Percentiles rank a stretch among this genome's conserved stretches.
Conservation (phyloP, 2,113 vertebrate species). For the Psittacula cyanocephala region DNA sequence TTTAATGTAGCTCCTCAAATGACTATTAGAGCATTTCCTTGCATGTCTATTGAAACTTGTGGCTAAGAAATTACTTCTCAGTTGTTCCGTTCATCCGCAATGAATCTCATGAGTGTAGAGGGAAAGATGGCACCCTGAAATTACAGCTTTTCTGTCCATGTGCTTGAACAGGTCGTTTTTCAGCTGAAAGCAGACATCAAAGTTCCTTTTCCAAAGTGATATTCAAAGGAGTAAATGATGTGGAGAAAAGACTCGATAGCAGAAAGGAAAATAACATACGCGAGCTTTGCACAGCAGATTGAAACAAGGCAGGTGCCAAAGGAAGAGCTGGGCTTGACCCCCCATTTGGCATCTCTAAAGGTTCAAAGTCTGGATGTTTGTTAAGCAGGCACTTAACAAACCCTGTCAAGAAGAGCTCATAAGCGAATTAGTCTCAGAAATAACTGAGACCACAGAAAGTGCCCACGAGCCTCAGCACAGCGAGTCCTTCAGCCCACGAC, state of each 20-base stretch:
- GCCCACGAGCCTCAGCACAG: background rate
- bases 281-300: background rate
- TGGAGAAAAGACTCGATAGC: conserved; percentile 50
- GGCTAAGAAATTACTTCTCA: conserved; percentile 32
- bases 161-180: conserved; percentile 41
- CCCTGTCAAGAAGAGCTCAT: background rate
- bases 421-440: background rate
- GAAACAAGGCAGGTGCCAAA: background rate
- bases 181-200: conserved; percentile 50
- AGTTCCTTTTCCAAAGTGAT: conserved; percentile 1
- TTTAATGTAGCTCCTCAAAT: background rate
- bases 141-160: conserved; percentile 45
- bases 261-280: conserved; percentile 53
- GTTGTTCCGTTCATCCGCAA: conserved; percentile 35
- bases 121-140: conserved; percentile 58
- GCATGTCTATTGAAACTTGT: background rate
- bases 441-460: background rate
- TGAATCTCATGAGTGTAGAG: conserved; percentile 4
- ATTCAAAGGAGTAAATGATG: conserved; percentile 63
- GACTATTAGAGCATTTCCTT: background rate
- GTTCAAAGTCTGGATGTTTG: background rate
- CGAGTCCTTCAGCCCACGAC: background rate
- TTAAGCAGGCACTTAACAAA: background rate
- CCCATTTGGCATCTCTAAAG: background rate
- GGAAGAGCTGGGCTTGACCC: background rate